Percentiles rank a stretch among this genome's conserved stretches.
Evolutionary conservation across 2,113 vertebrate genomes (phyloP).

Genomic region (Drymodes brunneopygia): DNA sequence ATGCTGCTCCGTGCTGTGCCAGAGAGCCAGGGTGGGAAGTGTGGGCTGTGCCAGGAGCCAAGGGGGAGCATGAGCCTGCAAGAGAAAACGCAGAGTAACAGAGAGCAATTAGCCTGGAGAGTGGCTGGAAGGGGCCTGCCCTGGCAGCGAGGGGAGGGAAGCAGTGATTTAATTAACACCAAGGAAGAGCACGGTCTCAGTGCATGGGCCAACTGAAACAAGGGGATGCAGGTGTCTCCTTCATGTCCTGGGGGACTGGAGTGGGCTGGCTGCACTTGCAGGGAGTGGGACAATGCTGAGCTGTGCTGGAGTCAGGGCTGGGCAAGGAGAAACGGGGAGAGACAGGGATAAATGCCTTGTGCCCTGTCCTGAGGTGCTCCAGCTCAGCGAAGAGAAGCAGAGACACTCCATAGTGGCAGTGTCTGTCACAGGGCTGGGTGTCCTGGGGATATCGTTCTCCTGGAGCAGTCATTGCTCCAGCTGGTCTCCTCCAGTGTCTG

Average conservation of each 20-base stretch:
- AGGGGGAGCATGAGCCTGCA: neutral
- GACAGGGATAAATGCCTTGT: neutral
- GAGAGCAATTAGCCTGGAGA: neutral
- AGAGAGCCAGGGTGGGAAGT: too few species aligned
- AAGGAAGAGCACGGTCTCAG: neutral
- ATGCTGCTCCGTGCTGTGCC: accelerated
- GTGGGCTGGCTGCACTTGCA: neutral
- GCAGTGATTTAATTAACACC: accelerated
- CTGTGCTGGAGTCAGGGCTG: neutral
- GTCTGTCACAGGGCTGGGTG: neutral
- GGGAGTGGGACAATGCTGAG: neutral
- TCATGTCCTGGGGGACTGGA: neutral
- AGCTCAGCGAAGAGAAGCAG: accelerated
- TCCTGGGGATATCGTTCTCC: neutral
- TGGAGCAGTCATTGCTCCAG: neutral
- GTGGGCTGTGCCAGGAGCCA: neutral
- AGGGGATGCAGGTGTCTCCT: neutral
- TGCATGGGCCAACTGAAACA: neutral
- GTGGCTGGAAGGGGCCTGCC: neutral
- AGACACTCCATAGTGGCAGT: neutral
- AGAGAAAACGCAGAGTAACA: neutral
- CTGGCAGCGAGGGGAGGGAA: neutral
- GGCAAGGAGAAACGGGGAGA: neutral
- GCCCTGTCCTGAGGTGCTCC: neutral
- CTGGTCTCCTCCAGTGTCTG: neutral